A percentile compares a stretch with the other conserved stretches of the same genome.
These are phyloP conservation scores for Eulimnadia texana DNA, from an alignment of 1,140 invertebrate species.

Conservation along the genomic window DNA sequence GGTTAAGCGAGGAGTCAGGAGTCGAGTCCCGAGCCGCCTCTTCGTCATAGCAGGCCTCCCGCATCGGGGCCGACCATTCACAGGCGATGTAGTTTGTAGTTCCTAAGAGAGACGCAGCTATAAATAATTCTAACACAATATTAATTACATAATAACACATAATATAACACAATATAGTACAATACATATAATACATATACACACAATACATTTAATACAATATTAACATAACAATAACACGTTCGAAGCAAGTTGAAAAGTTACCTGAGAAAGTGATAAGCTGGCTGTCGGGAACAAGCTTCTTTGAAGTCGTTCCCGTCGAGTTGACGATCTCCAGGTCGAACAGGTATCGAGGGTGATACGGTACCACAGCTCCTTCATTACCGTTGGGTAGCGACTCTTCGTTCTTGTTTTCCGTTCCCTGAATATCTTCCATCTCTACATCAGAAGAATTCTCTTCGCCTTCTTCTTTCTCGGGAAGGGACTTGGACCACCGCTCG, in stretches of 20 bases:
- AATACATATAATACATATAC: no score
- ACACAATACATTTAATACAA: no score
- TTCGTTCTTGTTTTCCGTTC: background rate
- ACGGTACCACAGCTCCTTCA: background rate
- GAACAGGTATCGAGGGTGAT: background rate
- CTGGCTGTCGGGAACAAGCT: background rate
- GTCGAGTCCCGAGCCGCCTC: background rate
- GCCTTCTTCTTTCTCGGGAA: no score
- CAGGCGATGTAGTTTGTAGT: constrained; percentile 4
- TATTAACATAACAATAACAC: no score
- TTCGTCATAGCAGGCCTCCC: constrained; percentile 1
- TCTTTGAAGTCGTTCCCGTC: background rate
- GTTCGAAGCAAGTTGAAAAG: no score
- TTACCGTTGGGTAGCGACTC: background rate
- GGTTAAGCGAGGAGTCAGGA: background rate
- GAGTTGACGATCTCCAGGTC: background rate
- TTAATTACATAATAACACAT: no score
- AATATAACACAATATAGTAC: background rate
- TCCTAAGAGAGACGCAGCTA: background rate
- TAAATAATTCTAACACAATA: background rate
- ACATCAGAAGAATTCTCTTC: background rate
- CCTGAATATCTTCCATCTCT: background rate
- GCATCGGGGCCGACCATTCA: constrained; percentile 3
- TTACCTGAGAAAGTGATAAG: background rate
- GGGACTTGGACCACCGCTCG: background rate